Evolutionary conservation across 2,113 vertebrate genomes (phyloP).

Genomic region (Elachura formosa): DNA sequence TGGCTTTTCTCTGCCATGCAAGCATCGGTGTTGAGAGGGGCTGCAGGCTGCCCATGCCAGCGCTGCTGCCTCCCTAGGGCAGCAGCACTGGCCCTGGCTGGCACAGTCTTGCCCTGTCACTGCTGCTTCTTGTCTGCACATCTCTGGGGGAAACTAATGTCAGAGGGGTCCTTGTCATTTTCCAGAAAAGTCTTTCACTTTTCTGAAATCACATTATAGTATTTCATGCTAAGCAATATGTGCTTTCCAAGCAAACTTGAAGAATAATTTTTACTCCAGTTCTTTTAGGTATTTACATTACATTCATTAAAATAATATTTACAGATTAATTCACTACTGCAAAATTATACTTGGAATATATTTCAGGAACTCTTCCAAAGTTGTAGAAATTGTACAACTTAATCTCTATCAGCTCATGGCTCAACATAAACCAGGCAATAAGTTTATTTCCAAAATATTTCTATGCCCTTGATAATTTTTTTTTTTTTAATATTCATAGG

Average conservation of each 20-base stretch:
- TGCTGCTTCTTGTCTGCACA: neutral
- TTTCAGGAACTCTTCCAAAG: neutral
- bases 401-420: neutral
- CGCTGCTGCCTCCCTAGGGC: neutral
- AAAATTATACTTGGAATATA: neutral
- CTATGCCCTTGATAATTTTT: neutral
- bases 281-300: neutral
- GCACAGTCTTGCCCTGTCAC: neutral
- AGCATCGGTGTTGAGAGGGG: neutral
- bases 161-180: neutral
- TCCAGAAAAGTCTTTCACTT: neutral
- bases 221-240: neutral
- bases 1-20: neutral
- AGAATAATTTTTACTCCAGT: neutral
- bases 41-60: neutral
- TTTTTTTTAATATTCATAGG: neutral
- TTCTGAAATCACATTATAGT: neutral
- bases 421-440: neutral
- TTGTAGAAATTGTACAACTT: neutral
- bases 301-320: neutral
- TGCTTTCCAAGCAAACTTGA: neutral
- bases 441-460: neutral
- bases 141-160: neutral
- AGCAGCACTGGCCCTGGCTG: neutral
- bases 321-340: neutral